A percentile compares a stretch with the other conserved stretches of the same genome.
Conservation (phyloP, 2,113 vertebrate genomes). For the Colius striatus region DNA sequence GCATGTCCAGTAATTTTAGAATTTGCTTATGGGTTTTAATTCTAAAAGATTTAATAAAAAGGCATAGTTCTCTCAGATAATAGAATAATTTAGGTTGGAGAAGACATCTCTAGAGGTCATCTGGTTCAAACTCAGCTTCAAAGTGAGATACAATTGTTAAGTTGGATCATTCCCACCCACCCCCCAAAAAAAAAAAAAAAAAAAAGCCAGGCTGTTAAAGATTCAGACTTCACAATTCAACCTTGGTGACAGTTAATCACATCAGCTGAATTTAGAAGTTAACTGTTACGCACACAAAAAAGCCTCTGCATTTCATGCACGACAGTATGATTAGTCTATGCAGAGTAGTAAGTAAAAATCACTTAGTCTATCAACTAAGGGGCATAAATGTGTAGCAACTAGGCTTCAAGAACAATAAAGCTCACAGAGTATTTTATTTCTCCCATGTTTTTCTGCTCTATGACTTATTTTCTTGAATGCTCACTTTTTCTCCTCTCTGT, state of each 20-base stretch:
- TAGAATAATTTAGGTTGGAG: neutral
- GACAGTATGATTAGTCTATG: neutral
- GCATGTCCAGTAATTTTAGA: neutral
- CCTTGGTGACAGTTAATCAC: neutral
- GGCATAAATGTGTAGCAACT: neutral
- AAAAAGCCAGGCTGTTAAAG: neutral
- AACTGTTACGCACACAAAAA: neutral
- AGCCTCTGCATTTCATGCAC: fast-evolving
- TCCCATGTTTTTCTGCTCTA: neutral
- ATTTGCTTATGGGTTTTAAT: neutral
- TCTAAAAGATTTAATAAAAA: neutral
- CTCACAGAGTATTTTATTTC: neutral
- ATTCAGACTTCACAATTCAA: neutral
- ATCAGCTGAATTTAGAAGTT: neutral
- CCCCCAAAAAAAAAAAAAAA: too few relatives aligned
- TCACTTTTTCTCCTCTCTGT: neutral
- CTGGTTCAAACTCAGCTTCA: neutral
- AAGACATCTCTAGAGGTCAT: neutral
- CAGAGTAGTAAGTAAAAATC: neutral
- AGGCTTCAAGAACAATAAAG: neutral
- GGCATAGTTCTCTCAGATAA: neutral
- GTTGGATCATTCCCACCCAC: neutral
- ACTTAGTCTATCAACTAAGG: neutral
- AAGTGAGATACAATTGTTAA: constrained; percentile 4
- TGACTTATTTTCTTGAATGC: neutral